These are phyloP conservation scores for Phoebastria nigripes DNA, from an alignment of 2,797 vertebrate species.

Conservation along the genomic window DNA sequence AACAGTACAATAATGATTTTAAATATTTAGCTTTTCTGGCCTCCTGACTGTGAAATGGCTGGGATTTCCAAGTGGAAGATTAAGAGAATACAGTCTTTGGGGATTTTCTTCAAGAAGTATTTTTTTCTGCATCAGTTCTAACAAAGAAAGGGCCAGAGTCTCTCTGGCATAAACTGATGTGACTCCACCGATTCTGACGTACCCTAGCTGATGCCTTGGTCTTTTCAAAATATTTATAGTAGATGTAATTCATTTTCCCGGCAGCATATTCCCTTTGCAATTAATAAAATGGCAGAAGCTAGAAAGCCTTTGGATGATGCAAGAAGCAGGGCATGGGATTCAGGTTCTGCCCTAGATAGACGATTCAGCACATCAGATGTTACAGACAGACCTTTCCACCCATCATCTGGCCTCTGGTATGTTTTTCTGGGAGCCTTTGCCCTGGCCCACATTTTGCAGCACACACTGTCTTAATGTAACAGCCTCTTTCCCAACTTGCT, in stretches of 20 bases:
- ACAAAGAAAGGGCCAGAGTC: background rate
- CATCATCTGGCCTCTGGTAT: background rate
- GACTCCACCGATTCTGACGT: background rate
- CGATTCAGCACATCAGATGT: background rate
- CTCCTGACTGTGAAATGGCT: background rate
- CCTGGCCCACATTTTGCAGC: background rate
- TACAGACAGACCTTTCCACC: background rate
- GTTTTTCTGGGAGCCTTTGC: background rate
- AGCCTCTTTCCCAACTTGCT: background rate
- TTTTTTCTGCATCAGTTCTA: background rate
- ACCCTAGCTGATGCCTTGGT: background rate
- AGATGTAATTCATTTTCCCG: slow-evolving; percentile 11
- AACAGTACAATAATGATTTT: background rate
- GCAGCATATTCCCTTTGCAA: slow-evolving; percentile 13
- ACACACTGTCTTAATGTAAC: background rate
- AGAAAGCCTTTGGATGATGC: background rate
- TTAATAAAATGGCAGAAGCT: slow-evolving; percentile 1
- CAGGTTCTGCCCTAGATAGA: background rate
- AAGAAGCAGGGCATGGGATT: background rate
- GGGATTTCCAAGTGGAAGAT: background rate
- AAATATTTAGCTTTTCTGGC: slow-evolving; percentile 20
- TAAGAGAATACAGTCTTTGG: background rate
- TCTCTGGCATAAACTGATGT: background rate
- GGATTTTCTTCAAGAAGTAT: background rate
- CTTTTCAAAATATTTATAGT: slow-evolving; percentile 42